Percentiles rank a stretch among this genome's conserved stretches.
Evolutionary conservation across 2,113 vertebrate species (phyloP).

Genomic region (Colius striatus): DNA sequence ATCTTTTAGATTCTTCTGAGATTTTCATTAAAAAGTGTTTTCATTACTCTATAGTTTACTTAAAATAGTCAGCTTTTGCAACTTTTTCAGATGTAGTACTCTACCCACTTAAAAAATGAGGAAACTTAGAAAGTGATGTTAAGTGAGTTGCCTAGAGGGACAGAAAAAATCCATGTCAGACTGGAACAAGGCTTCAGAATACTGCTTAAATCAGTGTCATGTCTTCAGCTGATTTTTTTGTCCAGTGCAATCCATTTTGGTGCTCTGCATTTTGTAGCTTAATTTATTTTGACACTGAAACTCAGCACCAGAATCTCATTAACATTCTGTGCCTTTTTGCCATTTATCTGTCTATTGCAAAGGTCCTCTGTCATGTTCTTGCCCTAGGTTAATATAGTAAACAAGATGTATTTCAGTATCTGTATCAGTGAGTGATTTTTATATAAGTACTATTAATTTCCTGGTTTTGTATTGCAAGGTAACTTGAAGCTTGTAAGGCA

Average conservation of each 20-base stretch:
- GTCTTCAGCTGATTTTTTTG: constrained; percentile 44
- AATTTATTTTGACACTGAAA: constrained; percentile 53
- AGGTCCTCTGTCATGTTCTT: constrained; percentile 46
- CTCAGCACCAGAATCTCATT: constrained; percentile 8
- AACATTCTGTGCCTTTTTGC: constrained; percentile 30
- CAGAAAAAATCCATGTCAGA: neutral
- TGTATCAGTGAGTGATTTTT: constrained; percentile 21
- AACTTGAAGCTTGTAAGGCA: neutral
- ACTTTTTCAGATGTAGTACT: neutral
- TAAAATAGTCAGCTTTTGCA: neutral
- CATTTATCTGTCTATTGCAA: constrained; percentile 19
- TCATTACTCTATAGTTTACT: neutral
- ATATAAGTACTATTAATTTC: neutral
- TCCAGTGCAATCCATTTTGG: constrained; percentile 17
- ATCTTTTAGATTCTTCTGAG: neutral
- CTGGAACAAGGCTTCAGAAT: constrained; percentile 7
- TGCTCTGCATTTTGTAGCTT: constrained; percentile 18
- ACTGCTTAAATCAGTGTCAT: constrained; percentile 32
- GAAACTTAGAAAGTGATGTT: neutral
- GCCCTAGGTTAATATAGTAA: constrained; percentile 53
- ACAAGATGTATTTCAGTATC: constrained; percentile 25
- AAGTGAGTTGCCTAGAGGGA: neutral
- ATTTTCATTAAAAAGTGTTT: neutral
- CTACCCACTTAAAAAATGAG: neutral
- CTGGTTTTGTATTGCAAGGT: neutral